Percentiles rank a stretch among this genome's conserved stretches.
Conservation (phyloP, 2,888 invertebrate species). For the Ophion slaviceki region DNA sequence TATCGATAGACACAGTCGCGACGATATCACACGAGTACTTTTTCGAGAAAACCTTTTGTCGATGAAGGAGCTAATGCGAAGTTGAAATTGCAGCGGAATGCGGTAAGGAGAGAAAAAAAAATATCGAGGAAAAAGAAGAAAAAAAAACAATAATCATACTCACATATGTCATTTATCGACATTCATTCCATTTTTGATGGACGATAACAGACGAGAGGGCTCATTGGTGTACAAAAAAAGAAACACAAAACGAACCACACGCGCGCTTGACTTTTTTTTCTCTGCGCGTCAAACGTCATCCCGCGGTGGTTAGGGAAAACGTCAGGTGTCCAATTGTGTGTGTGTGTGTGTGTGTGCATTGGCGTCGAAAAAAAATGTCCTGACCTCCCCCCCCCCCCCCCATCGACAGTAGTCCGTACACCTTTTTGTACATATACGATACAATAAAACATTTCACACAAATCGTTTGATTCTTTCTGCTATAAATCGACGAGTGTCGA, state of each 20-base stretch:
- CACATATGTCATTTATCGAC: slow-evolving; percentile 74
- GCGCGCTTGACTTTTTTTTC: slow-evolving; percentile 57
- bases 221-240: slow-evolving; percentile 72
- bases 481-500: no score
- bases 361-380: slow-evolving; percentile 60
- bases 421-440: slow-evolving; percentile 83
- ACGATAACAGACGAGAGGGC: slow-evolving; percentile 72
- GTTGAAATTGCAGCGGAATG: slow-evolving; percentile 37
- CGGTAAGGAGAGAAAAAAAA: slow-evolving; percentile 54
- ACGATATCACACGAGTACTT: slow-evolving; percentile 37
- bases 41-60: slow-evolving; percentile 45
- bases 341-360: slow-evolving; percentile 28
- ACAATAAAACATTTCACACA: slow-evolving; percentile 83
- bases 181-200: slow-evolving; percentile 80
- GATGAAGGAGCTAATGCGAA: slow-evolving; percentile 36
- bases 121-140: slow-evolving; percentile 59
- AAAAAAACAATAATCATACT: slow-evolving; percentile 68
- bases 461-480: slow-evolving; percentile 46
- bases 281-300: slow-evolving; percentile 51
- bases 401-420: slow-evolving; percentile 82
- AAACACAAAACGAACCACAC: not conserved
- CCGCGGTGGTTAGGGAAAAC: slow-evolving; percentile 33
- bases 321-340: slow-evolving; percentile 31
- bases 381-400: slow-evolving; percentile 59
- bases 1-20: slow-evolving; percentile 22